Percentiles rank a stretch among this genome's conserved stretches.
phyloP scores from a whole-genome alignment of 2,888 invertebrate genomes.

The Leucophenga montana region DNA sequence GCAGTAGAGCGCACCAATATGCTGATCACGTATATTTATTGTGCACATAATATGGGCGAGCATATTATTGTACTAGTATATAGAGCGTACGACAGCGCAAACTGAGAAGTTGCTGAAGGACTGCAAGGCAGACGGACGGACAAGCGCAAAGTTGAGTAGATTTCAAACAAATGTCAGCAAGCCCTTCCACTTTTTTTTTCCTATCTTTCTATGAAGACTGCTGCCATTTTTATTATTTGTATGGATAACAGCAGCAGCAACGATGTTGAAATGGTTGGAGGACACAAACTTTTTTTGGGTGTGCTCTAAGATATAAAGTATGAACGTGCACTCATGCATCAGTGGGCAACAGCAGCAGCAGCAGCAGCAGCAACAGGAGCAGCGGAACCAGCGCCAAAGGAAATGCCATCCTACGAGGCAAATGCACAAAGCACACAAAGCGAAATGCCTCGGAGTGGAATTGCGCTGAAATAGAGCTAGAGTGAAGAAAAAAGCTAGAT shows the following conservation, averaged over 20 bases:
- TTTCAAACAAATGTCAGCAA: constrained; percentile 35
- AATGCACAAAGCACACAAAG: constrained; percentile 2
- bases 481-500: not conserved
- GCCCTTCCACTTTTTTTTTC: too few species aligned
- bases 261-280: not conserved
- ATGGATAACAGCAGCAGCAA: not conserved
- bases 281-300: not conserved
- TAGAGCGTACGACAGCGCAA: constrained; percentile 9
- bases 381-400: constrained; percentile 15
- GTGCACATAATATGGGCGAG: constrained; percentile 71
- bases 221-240: constrained; percentile 5
- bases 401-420: not conserved
- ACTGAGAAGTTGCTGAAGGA: not conserved
- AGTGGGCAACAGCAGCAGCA: constrained; percentile 49
- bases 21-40: constrained; percentile 73
- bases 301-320: constrained; percentile 28
- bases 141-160: constrained; percentile 25
- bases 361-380: constrained; percentile 31
- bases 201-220: not conserved
- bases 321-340: constrained; percentile 53
- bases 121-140: not conserved
- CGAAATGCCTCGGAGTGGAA: constrained; percentile 15
- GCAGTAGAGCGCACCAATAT: constrained; percentile 58
- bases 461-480: not conserved
- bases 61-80: constrained; percentile 33